phyloP scores from a whole-genome alignment of 53 echinoderm and acorn worm species.

The Temnopleurus reevesii region DNA sequence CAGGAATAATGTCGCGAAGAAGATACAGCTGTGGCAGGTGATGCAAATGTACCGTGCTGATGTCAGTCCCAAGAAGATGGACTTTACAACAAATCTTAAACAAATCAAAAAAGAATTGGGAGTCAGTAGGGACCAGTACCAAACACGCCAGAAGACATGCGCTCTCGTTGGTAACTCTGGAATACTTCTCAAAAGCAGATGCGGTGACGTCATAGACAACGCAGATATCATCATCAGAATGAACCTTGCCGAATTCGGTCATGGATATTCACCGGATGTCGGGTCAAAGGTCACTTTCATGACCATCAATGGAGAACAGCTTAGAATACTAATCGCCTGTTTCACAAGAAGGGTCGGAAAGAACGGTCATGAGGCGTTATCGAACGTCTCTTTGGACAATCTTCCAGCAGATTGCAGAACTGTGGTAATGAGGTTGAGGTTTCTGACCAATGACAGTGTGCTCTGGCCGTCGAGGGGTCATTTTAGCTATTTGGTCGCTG shows the following conservation, averaged over 20 bases:
- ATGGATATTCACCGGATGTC: background rate
- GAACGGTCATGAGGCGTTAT: background rate
- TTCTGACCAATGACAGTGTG: background rate
- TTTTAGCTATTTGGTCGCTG: background rate
- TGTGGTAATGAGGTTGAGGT: background rate
- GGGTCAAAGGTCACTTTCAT: background rate
- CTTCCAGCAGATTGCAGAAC: background rate
- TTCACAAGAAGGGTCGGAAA: background rate
- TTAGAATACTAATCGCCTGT: background rate
- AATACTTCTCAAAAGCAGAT: background rate
- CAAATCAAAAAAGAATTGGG: background rate
- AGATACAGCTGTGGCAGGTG: background rate
- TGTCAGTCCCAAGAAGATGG: background rate
- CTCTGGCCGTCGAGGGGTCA: background rate
- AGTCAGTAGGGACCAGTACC: background rate
- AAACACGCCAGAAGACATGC: background rate
- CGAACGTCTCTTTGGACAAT: background rate
- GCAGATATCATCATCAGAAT: background rate
- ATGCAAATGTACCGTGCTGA: background rate
- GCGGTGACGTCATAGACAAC: background rate
- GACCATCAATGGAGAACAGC: slow-evolving; percentile 7
- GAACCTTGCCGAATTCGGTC: background rate
- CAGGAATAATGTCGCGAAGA: background rate
- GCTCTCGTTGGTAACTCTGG: slow-evolving; percentile 4
- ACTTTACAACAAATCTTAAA: background rate